Percentiles rank a stretch among this genome's conserved stretches.
Conservation (phyloP, 2,888 invertebrate species). For the Thysanoteuthis rhombus region DNA sequence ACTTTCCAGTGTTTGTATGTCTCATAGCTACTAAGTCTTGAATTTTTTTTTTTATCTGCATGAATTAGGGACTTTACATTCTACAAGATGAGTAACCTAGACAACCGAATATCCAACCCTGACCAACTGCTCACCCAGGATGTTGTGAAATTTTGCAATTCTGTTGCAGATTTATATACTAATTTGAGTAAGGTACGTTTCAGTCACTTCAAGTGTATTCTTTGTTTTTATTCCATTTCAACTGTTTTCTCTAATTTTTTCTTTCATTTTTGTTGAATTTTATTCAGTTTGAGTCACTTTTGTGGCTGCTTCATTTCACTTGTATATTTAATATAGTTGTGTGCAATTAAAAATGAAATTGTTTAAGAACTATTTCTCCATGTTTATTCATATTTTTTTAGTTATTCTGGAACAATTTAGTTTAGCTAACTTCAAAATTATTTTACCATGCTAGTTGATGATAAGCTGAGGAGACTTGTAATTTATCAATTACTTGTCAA, state of each 20-base stretch:
- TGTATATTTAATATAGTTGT: too few species aligned
- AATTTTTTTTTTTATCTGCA: neutral
- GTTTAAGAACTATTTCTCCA: too few species aligned
- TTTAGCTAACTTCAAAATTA: too few species aligned
- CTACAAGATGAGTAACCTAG: slow-evolving; percentile 95
- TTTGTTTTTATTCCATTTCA: neutral
- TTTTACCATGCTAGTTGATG: too few species aligned
- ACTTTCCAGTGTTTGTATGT: neutral
- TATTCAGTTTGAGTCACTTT: neutral
- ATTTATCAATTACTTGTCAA: too few species aligned
- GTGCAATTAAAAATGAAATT: too few species aligned
- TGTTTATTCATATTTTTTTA: too few species aligned
- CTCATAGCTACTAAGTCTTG: neutral
- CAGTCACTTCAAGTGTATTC: neutral
- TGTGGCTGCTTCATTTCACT: too few species aligned
- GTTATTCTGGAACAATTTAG: too few species aligned
- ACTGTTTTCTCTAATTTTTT: neutral
- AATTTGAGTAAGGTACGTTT: slow-evolving; percentile 83
- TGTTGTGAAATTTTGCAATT: slow-evolving; percentile 96
- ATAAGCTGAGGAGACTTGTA: too few species aligned
- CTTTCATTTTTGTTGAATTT: neutral
- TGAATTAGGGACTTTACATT: slow-evolving; percentile 87
- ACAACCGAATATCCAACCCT: slow-evolving; percentile 93
- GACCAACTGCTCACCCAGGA: slow-evolving; percentile 96
- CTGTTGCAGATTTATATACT: slow-evolving; percentile 93